phyloP scores from a whole-genome alignment of 2,888 invertebrate species.

The Lycophotia porphyrea region DNA sequence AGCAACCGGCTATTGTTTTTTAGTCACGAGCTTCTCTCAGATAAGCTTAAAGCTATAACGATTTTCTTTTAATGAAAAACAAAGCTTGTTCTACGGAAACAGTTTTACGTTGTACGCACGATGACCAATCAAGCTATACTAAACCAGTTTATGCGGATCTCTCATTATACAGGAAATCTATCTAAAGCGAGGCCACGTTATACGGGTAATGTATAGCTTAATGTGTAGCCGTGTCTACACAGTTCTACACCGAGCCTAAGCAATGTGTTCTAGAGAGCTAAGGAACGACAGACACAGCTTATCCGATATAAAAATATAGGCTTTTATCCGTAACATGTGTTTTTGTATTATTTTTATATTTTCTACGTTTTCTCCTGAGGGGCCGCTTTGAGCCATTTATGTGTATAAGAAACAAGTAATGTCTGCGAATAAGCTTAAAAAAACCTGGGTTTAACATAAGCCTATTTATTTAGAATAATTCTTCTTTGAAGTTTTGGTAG shows the following conservation, averaged over 20 bases:
- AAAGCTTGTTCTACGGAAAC: too few species aligned
- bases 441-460: slow-evolving; percentile 5
- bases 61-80: too few species aligned
- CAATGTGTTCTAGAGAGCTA: background rate
- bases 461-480: background rate
- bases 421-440: background rate
- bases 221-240: too few species aligned
- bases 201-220: too few species aligned
- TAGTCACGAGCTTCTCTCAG: too few species aligned
- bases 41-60: too few species aligned
- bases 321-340: slow-evolving; percentile 7
- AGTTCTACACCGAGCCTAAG: slow-evolving; percentile 4
- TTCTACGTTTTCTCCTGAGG: slow-evolving; percentile 7
- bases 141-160: too few species aligned
- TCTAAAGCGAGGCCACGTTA: too few species aligned
- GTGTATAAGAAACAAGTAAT: background rate
- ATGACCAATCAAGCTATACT: too few species aligned
- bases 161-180: too few species aligned
- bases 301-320: slow-evolving; percentile 31
- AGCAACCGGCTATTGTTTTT: too few species aligned
- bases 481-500: background rate
- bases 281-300: slow-evolving; percentile 1
- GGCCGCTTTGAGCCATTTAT: background rate
- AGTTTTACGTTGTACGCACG: too few species aligned
- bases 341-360: slow-evolving; percentile 28